These are phyloP conservation scores for Leucophenga montana DNA, from an alignment of 2,888 invertebrate genomes.

Conservation along the genomic window DNA sequence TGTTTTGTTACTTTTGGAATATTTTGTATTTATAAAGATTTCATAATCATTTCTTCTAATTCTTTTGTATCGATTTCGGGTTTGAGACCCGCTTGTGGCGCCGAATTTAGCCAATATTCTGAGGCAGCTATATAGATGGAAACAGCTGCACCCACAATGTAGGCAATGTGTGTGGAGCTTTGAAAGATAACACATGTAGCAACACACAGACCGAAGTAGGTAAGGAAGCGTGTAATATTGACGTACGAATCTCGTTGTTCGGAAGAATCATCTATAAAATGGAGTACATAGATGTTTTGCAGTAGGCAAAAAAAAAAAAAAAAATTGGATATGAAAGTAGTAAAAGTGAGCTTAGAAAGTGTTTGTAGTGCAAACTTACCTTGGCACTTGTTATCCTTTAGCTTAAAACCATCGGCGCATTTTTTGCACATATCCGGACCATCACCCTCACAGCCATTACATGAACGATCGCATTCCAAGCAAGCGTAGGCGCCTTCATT, in stretches of 20 bases:
- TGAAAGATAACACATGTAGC: slow-evolving; percentile 91
- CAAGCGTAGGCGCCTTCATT: slow-evolving; percentile 88
- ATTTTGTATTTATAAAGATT: slow-evolving; percentile 62
- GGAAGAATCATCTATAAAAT: slow-evolving; percentile 72
- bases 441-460: slow-evolving; percentile 88
- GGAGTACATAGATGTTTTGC: slow-evolving; percentile 8
- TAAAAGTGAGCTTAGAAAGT: slow-evolving; percentile 30
- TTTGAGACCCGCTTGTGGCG: slow-evolving; percentile 60
- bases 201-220: slow-evolving; percentile 87
- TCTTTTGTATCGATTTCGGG: slow-evolving; percentile 71
- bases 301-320: not conserved
- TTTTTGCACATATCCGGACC: slow-evolving; percentile 92
- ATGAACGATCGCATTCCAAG: slow-evolving; percentile 86
- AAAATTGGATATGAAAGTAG: slow-evolving; percentile 12
- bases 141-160: slow-evolving; percentile 85
- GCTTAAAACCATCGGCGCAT: slow-evolving; percentile 83
- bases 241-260: slow-evolving; percentile 76
- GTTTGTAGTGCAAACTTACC: slow-evolving; percentile 73
- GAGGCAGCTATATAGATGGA: slow-evolving; percentile 88
- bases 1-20: slow-evolving; percentile 14
- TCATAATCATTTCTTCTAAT: slow-evolving; percentile 72
- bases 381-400: slow-evolving; percentile 84
- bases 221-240: slow-evolving; percentile 82
- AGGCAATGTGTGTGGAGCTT: slow-evolving; percentile 83
- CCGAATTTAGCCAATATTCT: slow-evolving; percentile 80